A percentile compares a stretch with the other conserved stretches of the same genome.
Conservation (phyloP, 2,797 vertebrate genomes). For the Echeneis naucrates region DNA sequence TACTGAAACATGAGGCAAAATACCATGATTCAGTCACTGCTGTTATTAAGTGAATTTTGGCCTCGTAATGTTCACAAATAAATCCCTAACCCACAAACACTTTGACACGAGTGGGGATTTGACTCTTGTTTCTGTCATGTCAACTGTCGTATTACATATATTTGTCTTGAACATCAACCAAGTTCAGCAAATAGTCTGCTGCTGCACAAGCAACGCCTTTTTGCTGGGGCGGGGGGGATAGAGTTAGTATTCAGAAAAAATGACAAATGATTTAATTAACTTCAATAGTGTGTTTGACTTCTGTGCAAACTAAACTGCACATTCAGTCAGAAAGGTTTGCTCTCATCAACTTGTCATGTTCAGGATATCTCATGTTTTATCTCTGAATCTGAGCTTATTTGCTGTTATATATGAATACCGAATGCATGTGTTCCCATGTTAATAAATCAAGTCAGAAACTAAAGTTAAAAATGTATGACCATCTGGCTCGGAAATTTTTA, state of each 20-base stretch:
- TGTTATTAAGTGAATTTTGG: no score
- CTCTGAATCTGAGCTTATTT: not conserved
- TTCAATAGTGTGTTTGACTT: not conserved
- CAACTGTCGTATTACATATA: not conserved
- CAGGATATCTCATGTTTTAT: not conserved
- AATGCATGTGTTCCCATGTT: conserved; percentile 16
- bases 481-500: conserved; percentile 61
- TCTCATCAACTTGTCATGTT: not conserved
- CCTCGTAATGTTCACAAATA: not conserved
- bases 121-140: not conserved
- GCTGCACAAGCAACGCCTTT: not conserved
- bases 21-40: no score
- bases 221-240: no score
- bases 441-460: conserved; percentile 45
- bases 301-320: not conserved
- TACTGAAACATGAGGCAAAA: no score
- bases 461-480: conserved; percentile 49
- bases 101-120: not conserved
- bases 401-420: conserved; percentile 14
- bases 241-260: conserved; percentile 21
- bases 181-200: not conserved
- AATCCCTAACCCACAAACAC: not conserved
- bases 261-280: conserved; percentile 9
- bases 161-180: not conserved
- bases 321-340: no score